Conservation (phyloP, 2,113 vertebrate genomes). For the Chaetodon trifascialis region DNA sequence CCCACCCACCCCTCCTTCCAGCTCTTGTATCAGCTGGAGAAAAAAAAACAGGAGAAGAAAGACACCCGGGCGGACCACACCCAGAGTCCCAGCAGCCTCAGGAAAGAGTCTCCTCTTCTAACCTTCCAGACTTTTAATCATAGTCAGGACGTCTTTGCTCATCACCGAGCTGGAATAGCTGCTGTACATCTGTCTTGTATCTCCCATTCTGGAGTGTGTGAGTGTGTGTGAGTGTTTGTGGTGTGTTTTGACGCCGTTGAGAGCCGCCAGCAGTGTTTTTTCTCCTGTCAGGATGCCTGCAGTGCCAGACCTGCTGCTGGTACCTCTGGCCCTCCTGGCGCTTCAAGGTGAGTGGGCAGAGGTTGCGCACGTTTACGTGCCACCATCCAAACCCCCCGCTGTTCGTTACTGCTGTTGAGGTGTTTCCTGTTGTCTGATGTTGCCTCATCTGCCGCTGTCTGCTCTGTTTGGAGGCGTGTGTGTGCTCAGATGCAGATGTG, state of each 20-base stretch:
- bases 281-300: slow-evolving; percentile 71
- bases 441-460: not conserved
- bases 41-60: slow-evolving; percentile 17
- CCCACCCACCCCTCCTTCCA: slow-evolving; percentile 11
- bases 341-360: slow-evolving; percentile 79
- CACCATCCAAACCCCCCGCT: not conserved
- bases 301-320: slow-evolving; percentile 59
- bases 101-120: slow-evolving; percentile 15
- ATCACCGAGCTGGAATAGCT: slow-evolving; percentile 14
- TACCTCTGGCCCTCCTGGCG: slow-evolving; percentile 60
- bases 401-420: not conserved
- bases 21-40: slow-evolving; percentile 3
- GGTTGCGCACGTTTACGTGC: slow-evolving; percentile 23
- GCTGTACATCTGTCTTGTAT: slow-evolving; percentile 23
- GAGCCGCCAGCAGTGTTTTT: slow-evolving; percentile 20
- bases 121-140: not conserved
- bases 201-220: slow-evolving; percentile 25
- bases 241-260: slow-evolving; percentile 28
- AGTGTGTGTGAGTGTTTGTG: slow-evolving; percentile 26
- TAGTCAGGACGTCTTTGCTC: slow-evolving; percentile 16
- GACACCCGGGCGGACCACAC: slow-evolving; percentile 42
- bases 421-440: slow-evolving; percentile 15
- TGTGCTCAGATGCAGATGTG: slow-evolving; percentile 12
- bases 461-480: not conserved
- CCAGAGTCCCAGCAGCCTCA: slow-evolving; percentile 42